Percentiles rank a stretch among this genome's conserved stretches.
These are phyloP conservation scores for Nymphicus hollandicus DNA, from an alignment of 2,113 vertebrate genomes.

Conservation along the genomic window DNA sequence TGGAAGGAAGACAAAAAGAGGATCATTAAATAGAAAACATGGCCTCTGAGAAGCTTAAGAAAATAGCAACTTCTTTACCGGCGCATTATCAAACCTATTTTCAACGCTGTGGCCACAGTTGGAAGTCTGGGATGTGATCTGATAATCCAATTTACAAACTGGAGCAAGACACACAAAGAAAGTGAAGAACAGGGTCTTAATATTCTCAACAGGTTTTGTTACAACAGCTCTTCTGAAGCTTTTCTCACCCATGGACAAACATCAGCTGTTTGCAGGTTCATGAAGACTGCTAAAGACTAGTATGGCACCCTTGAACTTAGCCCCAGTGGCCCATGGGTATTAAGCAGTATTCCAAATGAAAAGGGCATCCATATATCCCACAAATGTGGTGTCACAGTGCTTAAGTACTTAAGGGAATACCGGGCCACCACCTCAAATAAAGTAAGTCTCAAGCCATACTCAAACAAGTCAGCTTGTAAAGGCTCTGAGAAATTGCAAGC, in stretches of 20 bases:
- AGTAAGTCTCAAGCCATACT: neutral
- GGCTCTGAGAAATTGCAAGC: neutral
- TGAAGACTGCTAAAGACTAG: neutral
- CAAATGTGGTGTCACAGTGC: rapidly evolving
- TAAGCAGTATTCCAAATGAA: neutral
- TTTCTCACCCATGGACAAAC: neutral
- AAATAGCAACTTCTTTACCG: neutral
- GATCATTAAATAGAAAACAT: neutral
- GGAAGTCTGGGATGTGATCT: neutral
- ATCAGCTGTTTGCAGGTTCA: neutral
- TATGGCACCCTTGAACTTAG: neutral
- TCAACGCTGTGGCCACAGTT: neutral
- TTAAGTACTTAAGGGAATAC: neutral
- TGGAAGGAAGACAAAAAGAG: neutral
- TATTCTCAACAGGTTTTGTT: neutral
- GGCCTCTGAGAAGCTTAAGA: neutral
- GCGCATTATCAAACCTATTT: neutral
- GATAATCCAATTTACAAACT: slow-evolving; percentile 46
- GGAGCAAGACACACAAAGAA: neutral
- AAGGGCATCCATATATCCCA: neutral
- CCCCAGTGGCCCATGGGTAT: neutral
- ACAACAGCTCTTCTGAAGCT: neutral
- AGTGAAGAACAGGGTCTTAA: neutral
- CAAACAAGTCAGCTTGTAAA: neutral
- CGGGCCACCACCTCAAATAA: neutral